These are phyloP conservation scores for Emys orbicularis DNA, from an alignment of 2,797 vertebrate genomes.

Conservation along the genomic window DNA sequence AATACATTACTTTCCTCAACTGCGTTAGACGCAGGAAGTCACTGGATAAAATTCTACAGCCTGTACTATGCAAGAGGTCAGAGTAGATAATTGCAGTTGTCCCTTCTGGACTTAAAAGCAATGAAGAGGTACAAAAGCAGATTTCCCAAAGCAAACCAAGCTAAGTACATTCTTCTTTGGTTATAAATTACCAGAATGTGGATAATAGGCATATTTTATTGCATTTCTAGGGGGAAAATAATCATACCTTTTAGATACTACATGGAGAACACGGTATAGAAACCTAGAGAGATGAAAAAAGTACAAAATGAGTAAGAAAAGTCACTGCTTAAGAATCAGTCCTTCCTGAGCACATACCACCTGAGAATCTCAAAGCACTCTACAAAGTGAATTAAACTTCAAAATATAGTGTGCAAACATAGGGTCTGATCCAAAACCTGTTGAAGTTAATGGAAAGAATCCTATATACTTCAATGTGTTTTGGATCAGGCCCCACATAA, in stretches of 20 bases:
- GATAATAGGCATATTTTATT: background rate
- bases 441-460: background rate
- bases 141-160: background rate
- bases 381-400: slow-evolving; percentile 26
- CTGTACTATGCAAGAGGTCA: background rate
- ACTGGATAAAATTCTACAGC: background rate
- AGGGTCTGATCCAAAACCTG: background rate
- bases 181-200: background rate
- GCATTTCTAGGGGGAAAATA: background rate
- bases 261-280: background rate
- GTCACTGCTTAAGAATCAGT: background rate
- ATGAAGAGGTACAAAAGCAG: background rate
- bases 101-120: background rate
- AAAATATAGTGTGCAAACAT: slow-evolving; percentile 10
- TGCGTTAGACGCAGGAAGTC: background rate
- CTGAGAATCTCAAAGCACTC: background rate
- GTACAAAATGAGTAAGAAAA: background rate
- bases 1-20: background rate
- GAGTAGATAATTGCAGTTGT: background rate
- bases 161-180: rapidly evolving
- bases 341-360: background rate
- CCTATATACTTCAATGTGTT: background rate
- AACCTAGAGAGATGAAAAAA: background rate
- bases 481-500: background rate
- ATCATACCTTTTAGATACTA: background rate